Percentiles rank a stretch among this genome's conserved stretches.
Conservation (phyloP, 2,797 vertebrate genomes). For the Melanotaenia pygmaea region DNA sequence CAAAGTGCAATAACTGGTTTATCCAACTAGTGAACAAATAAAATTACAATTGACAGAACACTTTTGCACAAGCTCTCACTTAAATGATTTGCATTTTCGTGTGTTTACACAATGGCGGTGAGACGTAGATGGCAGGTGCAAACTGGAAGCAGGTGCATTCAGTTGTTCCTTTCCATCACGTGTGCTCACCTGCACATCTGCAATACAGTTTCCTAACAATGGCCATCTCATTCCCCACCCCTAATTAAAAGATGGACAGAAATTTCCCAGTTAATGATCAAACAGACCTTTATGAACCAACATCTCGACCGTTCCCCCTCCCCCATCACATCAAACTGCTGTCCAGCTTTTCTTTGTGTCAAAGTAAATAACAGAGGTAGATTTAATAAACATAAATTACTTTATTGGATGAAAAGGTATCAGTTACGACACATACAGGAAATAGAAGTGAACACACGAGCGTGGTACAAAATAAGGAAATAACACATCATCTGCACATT, state of each 20-base stretch:
- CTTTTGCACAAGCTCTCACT: constrained; percentile 12
- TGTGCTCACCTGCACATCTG: constrained; percentile 66
- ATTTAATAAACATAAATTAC: constrained; percentile 86
- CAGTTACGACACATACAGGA: constrained; percentile 68
- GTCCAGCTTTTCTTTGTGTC: not conserved
- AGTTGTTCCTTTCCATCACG: constrained; percentile 65
- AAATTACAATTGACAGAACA: constrained; percentile 33
- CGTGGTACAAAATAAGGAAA: constrained; percentile 75
- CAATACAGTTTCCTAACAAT: constrained; percentile 29
- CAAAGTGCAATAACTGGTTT: constrained; percentile 4
- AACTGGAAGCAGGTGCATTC: constrained; percentile 77
- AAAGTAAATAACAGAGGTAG: constrained; percentile 11
- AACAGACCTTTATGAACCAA: constrained; percentile 31
- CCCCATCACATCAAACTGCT: constrained; percentile 17
- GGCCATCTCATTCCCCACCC: constrained; percentile 23
- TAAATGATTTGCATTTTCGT: constrained; percentile 9
- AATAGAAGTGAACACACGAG: constrained; percentile 77
- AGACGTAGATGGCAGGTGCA: constrained; percentile 73
- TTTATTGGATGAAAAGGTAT: constrained; percentile 82
- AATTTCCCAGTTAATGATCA: constrained; percentile 70
- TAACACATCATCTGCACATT: constrained; percentile 76
- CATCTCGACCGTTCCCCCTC: not conserved
- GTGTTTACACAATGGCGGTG: constrained; percentile 71
- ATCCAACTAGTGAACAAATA: constrained; percentile 8
- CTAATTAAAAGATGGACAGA: constrained; percentile 24